Percentiles rank a stretch among this genome's conserved stretches.
These are phyloP conservation scores for Gymnoscelis rufifasciata DNA, from an alignment of 2,888 invertebrate species.

Conservation along the genomic window DNA sequence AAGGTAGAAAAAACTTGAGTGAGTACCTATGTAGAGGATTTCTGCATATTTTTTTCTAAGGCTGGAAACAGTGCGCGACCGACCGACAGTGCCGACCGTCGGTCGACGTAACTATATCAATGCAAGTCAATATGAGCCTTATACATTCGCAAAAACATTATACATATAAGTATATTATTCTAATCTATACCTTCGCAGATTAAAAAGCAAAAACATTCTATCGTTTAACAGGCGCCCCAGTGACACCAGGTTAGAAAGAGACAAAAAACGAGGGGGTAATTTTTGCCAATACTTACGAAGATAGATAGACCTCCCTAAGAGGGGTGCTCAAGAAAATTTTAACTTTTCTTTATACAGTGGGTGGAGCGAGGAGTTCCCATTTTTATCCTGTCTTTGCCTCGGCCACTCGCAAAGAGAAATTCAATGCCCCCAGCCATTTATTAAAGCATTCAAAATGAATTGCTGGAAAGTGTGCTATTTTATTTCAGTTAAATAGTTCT, in stretches of 20 bases:
- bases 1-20: no score
- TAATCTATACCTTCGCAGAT: background rate
- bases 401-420: conserved; percentile 72
- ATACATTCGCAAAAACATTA: no score
- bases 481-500: conserved; percentile 30
- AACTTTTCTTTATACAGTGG: conserved; percentile 77
- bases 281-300: conserved; percentile 78
- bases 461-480: conserved; percentile 58
- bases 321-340: conserved; percentile 74
- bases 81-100: no score
- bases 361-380: conserved; percentile 34
- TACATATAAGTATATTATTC: no score
- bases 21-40: no score
- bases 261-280: conserved; percentile 55
- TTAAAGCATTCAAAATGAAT: conserved; percentile 69
- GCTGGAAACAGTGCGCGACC: no score
- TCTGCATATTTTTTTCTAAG: no score
- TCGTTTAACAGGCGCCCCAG: conserved; percentile 51
- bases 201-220: conserved; percentile 24
- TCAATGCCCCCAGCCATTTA: conserved; percentile 68
- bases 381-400: conserved; percentile 71
- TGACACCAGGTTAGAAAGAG: conserved; percentile 60
- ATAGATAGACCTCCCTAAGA: conserved; percentile 63
- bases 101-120: no score
- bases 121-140: no score